These are phyloP conservation scores for Ichneumoninae sp. DNA, from an alignment of 2,888 invertebrate species.

Conservation along the genomic window DNA sequence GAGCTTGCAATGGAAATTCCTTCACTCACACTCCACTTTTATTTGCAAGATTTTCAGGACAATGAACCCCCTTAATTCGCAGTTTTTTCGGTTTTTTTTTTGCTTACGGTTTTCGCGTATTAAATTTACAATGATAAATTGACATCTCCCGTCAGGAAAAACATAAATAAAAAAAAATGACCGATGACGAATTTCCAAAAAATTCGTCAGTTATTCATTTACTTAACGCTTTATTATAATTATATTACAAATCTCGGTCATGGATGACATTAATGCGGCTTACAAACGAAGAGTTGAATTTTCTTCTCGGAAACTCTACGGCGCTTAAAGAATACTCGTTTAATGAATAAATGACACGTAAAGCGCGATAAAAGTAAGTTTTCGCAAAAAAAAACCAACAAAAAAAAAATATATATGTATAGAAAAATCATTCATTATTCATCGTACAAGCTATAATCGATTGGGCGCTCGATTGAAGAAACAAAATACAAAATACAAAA, in stretches of 20 bases:
- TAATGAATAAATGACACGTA: constrained; percentile 19
- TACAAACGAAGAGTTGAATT: constrained; percentile 45
- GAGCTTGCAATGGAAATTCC: too few relatives aligned
- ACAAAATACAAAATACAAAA: constrained; percentile 36
- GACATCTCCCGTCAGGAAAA: constrained; percentile 35
- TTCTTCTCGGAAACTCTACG: constrained; percentile 18
- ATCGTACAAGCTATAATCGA: constrained; percentile 37
- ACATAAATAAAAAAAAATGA: constrained; percentile 5
- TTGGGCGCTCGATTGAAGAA: constrained; percentile 31
- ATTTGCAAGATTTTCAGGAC: neutral
- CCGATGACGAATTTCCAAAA: constrained; percentile 20
- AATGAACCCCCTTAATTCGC: constrained; percentile 39
- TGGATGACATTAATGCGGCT: constrained; percentile 45
- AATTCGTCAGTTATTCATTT: constrained; percentile 21
- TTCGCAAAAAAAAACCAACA: constrained; percentile 12
- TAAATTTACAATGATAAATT: constrained; percentile 35
- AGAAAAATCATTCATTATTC: constrained; percentile 35
- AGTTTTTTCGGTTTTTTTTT: constrained; percentile 27
- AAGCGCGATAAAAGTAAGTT: constrained; percentile 35
- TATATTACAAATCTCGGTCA: constrained; percentile 63
- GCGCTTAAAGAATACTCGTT: constrained; percentile 14
- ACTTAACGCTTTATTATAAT: constrained; percentile 44
- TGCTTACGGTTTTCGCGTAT: constrained; percentile 18
- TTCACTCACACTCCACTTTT: too few relatives aligned
- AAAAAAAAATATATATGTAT: constrained; percentile 14